Evolutionary conservation across 2,888 invertebrate genomes (phyloP).

Genomic region (Drosophila stalkeri): DNA sequence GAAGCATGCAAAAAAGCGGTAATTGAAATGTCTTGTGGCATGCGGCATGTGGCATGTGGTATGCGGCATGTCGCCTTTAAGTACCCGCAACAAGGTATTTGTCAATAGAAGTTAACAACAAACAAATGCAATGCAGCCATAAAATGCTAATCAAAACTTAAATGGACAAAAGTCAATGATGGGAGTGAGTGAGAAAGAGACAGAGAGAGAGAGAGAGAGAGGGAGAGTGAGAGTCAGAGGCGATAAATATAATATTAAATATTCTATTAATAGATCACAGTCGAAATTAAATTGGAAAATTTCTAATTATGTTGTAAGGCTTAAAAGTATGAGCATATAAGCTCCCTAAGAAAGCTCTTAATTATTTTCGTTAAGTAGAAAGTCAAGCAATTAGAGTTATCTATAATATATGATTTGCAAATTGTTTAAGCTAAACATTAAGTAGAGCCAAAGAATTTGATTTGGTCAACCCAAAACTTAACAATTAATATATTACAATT

Average conservation of each 20-base stretch:
- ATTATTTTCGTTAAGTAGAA: too few relatives aligned
- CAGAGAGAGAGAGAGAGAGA: not conserved
- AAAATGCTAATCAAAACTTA: slow-evolving; percentile 3
- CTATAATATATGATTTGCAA: too few relatives aligned
- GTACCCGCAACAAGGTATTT: slow-evolving; percentile 25
- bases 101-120: slow-evolving; percentile 19
- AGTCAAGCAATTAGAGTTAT: too few relatives aligned
- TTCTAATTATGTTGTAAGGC: not conserved
- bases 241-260: not conserved
- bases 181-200: not conserved
- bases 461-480: too few relatives aligned
- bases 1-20: slow-evolving; percentile 23
- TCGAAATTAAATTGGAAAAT: not conserved
- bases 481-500: too few relatives aligned
- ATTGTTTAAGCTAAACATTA: too few relatives aligned
- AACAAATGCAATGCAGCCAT: slow-evolving; percentile 10
- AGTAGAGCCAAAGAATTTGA: too few relatives aligned
- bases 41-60: slow-evolving; percentile 18
- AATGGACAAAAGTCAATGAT: not conserved
- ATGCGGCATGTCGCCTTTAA: slow-evolving; percentile 32
- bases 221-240: not conserved
- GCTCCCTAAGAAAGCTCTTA: too few relatives aligned
- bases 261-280: not conserved
- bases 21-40: slow-evolving; percentile 31
- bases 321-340: not conserved